Conservation (phyloP, 2,888 invertebrate species). For the Plagodis dolabraria region DNA sequence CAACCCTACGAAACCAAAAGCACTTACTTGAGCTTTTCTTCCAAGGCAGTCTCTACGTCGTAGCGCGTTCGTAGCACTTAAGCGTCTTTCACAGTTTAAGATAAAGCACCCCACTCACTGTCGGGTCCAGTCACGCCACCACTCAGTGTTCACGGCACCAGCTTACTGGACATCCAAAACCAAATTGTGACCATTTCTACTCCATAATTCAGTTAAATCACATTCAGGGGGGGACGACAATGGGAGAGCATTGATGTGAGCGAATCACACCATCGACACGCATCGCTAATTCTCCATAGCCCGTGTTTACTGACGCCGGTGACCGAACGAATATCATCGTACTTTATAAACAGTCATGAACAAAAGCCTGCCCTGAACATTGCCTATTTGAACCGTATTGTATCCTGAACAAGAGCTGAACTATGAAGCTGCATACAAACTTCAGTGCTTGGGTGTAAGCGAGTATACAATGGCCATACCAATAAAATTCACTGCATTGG, state of each 20-base stretch:
- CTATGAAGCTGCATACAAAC: background rate
- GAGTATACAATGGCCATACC: conserved; percentile 34
- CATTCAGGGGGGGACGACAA: conserved; percentile 81
- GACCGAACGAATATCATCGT: conserved; percentile 67
- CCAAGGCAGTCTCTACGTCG: conserved; percentile 57
- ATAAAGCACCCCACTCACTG: conserved; percentile 50
- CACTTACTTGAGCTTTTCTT: conserved; percentile 68
- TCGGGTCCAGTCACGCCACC: conserved; percentile 30
- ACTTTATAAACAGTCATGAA: conserved; percentile 57
- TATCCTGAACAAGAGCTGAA: conserved; percentile 6
- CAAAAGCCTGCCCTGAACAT: conserved; percentile 11
- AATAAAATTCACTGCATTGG: conserved; percentile 37
- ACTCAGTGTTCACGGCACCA: conserved; percentile 46
- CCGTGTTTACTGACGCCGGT: conserved; percentile 60
- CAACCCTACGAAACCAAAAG: conserved; percentile 24
- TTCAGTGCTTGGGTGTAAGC: conserved; percentile 25
- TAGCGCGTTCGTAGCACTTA: conserved; percentile 65
- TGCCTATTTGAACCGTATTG: conserved; percentile 21
- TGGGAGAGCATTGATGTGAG: conserved; percentile 81
- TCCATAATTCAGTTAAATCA: conserved; percentile 83
- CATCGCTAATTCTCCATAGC: conserved; percentile 79
- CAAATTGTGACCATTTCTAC: conserved; percentile 80
- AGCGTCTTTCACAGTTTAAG: conserved; percentile 53
- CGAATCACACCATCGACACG: conserved; percentile 83
- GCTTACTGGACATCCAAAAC: conserved; percentile 73